These are phyloP conservation scores for Adoxophyes honmai DNA, from an alignment of 1,140 invertebrate genomes.

Conservation along the genomic window DNA sequence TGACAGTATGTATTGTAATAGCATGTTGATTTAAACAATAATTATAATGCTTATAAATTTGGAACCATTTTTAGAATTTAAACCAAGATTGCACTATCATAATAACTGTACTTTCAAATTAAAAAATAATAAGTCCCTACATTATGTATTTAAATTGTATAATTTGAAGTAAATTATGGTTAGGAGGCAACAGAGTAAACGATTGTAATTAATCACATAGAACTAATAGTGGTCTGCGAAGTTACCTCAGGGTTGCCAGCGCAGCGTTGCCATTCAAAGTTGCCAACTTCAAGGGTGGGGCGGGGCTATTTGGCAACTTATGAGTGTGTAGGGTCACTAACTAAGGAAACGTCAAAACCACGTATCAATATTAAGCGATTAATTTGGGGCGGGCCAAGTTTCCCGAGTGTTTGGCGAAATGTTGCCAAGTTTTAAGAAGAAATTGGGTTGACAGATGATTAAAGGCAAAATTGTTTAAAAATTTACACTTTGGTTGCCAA, in stretches of 20 bases:
- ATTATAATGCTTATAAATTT: no score
- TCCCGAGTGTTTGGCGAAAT: constrained; percentile 22
- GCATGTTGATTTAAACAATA: no score
- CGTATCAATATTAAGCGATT: constrained; percentile 58
- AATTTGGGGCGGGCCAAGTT: constrained; percentile 35
- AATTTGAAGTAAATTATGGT: no score
- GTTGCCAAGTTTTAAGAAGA: constrained; percentile 6
- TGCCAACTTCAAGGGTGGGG: constrained; percentile 34
- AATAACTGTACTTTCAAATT: no score
- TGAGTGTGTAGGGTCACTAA: constrained; percentile 39
- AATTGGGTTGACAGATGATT: no score
- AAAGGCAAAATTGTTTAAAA: no score
- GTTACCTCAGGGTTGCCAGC: constrained; percentile 23
- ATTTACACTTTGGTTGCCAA: no score
- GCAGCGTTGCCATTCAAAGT: constrained; percentile 31
- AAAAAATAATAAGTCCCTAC: no score
- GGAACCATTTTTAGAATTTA: no score
- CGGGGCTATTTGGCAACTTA: constrained; percentile 20
- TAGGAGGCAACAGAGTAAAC: background rate
- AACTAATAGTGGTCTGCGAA: constrained; percentile 24
- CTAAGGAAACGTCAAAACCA: constrained; percentile 53
- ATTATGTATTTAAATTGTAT: no score
- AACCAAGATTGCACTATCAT: no score
- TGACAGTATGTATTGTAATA: no score
- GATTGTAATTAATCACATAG: constrained; percentile 32